Conservation (phyloP, 2,113 vertebrate genomes). For the Peromyscus leucopus region DNA sequence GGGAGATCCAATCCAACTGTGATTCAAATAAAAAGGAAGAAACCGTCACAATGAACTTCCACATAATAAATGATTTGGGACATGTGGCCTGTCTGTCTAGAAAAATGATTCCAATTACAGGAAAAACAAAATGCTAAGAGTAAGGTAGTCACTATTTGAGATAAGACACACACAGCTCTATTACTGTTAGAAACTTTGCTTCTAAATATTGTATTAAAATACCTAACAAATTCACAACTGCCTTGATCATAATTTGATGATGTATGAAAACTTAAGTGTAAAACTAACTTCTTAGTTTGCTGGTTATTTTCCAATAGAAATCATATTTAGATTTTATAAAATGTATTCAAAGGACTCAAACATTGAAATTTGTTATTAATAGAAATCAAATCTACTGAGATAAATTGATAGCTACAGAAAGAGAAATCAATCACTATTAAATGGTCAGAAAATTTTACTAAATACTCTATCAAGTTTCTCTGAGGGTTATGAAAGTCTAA, state of each 20-base stretch:
- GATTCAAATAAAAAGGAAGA: conserved; percentile 16
- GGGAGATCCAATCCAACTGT: conserved; percentile 35
- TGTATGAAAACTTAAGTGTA: neutral
- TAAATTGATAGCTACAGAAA: neutral
- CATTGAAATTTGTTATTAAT: neutral
- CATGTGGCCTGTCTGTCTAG: conserved; percentile 6
- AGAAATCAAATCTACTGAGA: neutral
- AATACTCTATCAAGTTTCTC: neutral
- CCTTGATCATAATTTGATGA: neutral
- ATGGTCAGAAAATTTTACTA: neutral
- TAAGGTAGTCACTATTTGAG: conserved; percentile 7
- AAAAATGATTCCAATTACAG: conserved; percentile 42
- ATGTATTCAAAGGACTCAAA: conserved; percentile 55
- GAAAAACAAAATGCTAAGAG: conserved; percentile 31
- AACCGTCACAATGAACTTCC: neutral
- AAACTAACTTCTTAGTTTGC: neutral
- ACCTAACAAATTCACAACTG: neutral
- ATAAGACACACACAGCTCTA: neutral
- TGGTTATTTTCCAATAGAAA: conserved; percentile 27
- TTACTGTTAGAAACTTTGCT: neutral
- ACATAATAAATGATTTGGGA: neutral
- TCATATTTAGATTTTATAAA: neutral
- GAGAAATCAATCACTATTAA: neutral
- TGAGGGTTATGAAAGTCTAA: neutral
- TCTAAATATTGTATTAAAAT: conserved; percentile 31